Percentiles rank a stretch among this genome's conserved stretches.
These are phyloP conservation scores for Volucella zonaria DNA, from an alignment of 2,888 invertebrate species.

Conservation along the genomic window DNA sequence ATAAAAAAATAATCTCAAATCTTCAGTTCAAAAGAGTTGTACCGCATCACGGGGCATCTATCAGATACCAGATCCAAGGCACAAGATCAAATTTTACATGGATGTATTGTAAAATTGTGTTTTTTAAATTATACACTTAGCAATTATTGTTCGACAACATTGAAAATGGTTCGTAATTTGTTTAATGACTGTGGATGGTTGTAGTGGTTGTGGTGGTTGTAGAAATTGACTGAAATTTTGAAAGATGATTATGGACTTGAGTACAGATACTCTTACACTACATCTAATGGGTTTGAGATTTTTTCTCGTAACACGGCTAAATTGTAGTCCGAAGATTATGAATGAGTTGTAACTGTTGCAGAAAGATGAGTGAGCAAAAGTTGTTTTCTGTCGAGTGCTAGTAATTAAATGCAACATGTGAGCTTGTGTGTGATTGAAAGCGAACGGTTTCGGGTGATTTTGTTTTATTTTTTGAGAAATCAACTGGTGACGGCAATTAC, in stretches of 20 bases:
- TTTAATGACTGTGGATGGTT: constrained; percentile 42
- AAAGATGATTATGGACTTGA: too few relatives aligned
- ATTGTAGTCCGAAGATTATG: not conserved
- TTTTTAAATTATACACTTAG: constrained; percentile 26
- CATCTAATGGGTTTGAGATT: constrained; percentile 17
- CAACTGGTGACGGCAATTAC: too few relatives aligned
- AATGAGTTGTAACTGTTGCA: constrained; percentile 2
- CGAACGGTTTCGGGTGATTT: too few relatives aligned
- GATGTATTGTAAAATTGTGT: not conserved
- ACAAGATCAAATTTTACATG: constrained; percentile 23
- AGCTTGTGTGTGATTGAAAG: too few relatives aligned
- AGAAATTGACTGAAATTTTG: constrained; percentile 3
- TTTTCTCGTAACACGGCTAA: too few relatives aligned
- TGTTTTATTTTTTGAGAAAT: too few relatives aligned
- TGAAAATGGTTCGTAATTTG: constrained; percentile 47
- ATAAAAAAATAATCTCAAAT: not conserved
- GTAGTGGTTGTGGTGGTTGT: too few relatives aligned
- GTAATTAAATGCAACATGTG: too few relatives aligned
- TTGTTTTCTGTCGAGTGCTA: not conserved
- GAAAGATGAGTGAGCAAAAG: constrained; percentile 23
- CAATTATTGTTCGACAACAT: constrained; percentile 55
- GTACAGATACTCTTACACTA: not conserved
- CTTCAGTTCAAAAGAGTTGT: not conserved
- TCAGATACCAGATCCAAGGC: not conserved
- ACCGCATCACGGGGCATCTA: not conserved